These are phyloP conservation scores for Sinocyclocheilus grahami DNA, from an alignment of 2,113 vertebrate genomes.

Conservation along the genomic window DNA sequence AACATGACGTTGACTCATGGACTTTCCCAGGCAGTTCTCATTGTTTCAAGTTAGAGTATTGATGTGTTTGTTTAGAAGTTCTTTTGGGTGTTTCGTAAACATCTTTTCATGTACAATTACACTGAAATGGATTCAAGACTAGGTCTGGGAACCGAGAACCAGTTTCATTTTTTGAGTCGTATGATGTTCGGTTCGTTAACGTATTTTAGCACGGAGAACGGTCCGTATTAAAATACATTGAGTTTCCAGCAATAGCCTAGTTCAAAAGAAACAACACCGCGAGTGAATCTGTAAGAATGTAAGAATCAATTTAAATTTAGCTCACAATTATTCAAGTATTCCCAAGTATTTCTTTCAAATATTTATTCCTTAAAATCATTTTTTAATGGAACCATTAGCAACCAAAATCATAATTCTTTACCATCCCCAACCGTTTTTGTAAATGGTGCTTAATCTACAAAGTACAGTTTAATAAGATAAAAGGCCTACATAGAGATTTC, in stretches of 20 bases:
- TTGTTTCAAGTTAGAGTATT: slow-evolving; percentile 73
- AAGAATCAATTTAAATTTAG: background rate
- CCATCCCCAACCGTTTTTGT: slow-evolving; percentile 3
- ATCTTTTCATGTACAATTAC: slow-evolving; percentile 79
- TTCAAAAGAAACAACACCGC: background rate
- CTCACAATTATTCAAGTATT: background rate
- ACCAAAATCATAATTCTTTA: background rate
- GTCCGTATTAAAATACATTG: background rate
- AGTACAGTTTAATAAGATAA: background rate
- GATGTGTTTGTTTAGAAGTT: slow-evolving; percentile 76
- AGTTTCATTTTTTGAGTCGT: background rate
- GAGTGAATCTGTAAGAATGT: background rate
- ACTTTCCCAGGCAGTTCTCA: slow-evolving; percentile 46
- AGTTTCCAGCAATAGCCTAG: too few species aligned
- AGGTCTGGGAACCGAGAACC: background rate
- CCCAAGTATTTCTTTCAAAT: background rate
- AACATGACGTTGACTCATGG: slow-evolving; percentile 64
- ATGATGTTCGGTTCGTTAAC: background rate
- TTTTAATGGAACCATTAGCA: background rate
- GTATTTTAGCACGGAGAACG: background rate
- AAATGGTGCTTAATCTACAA: slow-evolving; percentile 2
- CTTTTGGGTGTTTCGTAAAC: slow-evolving; percentile 78
- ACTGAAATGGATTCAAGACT: slow-evolving; percentile 72
- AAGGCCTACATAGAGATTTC: background rate
- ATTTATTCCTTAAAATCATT: background rate